A percentile compares a stretch with the other conserved stretches of the same genome.
Evolutionary conservation across 2,113 vertebrate genomes (phyloP).

Genomic region (Speoplatyrhinus poulsoni): DNA sequence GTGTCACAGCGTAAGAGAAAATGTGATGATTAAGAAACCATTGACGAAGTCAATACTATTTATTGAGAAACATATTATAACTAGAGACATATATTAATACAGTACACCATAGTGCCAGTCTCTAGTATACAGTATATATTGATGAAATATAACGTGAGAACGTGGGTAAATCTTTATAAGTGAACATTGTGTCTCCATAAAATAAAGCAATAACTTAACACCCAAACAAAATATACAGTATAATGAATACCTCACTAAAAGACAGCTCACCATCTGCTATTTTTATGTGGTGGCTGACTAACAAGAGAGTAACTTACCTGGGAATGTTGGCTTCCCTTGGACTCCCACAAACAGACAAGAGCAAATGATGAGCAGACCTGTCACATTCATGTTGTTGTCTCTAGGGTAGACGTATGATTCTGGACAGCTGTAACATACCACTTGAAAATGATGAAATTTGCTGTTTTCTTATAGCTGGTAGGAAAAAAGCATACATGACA

Average conservation of each 20-base stretch:
- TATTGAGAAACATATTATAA: no score
- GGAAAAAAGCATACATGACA: constrained; percentile 27
- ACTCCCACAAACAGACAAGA: constrained; percentile 42
- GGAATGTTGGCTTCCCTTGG: constrained; percentile 60
- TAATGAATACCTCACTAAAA: background rate
- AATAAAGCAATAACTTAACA: no score
- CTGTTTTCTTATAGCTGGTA: constrained; percentile 32
- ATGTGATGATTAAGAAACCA: no score
- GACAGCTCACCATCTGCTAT: background rate
- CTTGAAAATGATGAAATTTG: constrained; percentile 29
- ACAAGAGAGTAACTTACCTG: constrained; percentile 58
- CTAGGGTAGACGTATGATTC: constrained; percentile 14
- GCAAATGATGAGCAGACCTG: constrained; percentile 52
- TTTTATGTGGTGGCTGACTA: background rate
- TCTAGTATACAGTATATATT: no score
- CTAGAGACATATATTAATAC: no score
- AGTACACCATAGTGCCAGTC: no score
- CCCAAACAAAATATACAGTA: no score
- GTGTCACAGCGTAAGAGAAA: no score
- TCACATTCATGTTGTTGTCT: constrained; percentile 61
- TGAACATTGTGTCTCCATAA: no score
- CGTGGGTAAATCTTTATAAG: no score
- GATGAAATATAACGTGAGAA: no score
- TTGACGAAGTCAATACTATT: no score
- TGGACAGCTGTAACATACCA: constrained; percentile 30